phyloP scores from a whole-genome alignment of 2,797 vertebrate species.

The Paedocypris micromegethes region DNA sequence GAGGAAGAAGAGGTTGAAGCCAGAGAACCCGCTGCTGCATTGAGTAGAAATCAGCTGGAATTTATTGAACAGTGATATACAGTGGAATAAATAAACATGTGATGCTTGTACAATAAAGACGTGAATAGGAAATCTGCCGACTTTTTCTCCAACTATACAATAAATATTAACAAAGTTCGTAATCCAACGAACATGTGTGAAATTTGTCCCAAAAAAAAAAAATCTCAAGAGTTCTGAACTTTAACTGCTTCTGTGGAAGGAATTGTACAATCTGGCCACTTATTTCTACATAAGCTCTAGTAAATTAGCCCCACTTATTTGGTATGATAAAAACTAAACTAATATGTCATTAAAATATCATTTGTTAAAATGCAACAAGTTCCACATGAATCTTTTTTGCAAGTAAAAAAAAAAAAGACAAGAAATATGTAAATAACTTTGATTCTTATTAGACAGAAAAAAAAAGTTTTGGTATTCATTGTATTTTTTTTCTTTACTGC shows the following conservation, averaged over 20 bases:
- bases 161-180: constrained; percentile 80
- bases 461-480: no score
- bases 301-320: constrained; percentile 49
- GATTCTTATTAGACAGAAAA: constrained; percentile 54
- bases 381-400: constrained; percentile 59
- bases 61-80: constrained; percentile 93
- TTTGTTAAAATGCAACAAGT: constrained; percentile 53
- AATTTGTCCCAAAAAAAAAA: constrained; percentile 63
- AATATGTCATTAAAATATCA: constrained; percentile 54
- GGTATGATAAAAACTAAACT: constrained; percentile 53
- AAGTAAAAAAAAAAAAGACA: constrained; percentile 57
- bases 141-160: constrained; percentile 69
- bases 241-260: constrained; percentile 58
- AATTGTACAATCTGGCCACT: constrained; percentile 59
- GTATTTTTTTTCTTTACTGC: constrained; percentile 39
- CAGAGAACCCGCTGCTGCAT: constrained; percentile 47
- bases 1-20: no score
- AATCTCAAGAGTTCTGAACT: constrained; percentile 78
- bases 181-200: constrained; percentile 67
- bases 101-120: constrained; percentile 74
- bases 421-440: constrained; percentile 28
- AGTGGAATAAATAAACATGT: constrained; percentile 95
- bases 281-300: constrained; percentile 32
- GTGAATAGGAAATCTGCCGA: constrained; percentile 70
- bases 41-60: constrained; percentile 83